Percentiles rank a stretch among this genome's conserved stretches.
Evolutionary conservation across 2,113 vertebrate species (phyloP).

Genomic region (Perccottus glenii): DNA sequence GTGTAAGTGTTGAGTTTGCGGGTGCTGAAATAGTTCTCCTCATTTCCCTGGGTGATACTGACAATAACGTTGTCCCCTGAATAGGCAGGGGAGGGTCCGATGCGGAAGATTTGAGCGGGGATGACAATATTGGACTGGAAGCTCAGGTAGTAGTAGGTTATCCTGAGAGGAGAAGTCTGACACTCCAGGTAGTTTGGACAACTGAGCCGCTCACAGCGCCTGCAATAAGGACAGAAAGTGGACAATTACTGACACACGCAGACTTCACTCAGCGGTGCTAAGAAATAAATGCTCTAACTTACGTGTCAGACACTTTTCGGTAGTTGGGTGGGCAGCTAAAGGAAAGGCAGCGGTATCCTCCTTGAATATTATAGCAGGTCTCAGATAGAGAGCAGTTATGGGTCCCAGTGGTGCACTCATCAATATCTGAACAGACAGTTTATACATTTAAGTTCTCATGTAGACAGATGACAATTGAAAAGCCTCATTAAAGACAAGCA

Average conservation of each 20-base stretch:
- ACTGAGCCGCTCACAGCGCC: conserved; percentile 88
- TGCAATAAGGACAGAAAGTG: conserved; percentile 41
- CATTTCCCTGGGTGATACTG: conserved; percentile 86
- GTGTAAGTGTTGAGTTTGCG: conserved; percentile 89
- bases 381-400: conserved; percentile 91
- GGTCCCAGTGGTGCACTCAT: conserved; percentile 87
- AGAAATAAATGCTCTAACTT: conserved; percentile 58
- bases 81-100: conserved; percentile 90
- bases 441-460: conserved; percentile 5
- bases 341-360: conserved; percentile 88
- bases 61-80: conserved; percentile 90
- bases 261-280: neutral
- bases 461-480: conserved; percentile 4
- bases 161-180: conserved; percentile 86
- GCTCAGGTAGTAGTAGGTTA: conserved; percentile 93
- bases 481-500: neutral
- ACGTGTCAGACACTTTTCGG: conserved; percentile 87
- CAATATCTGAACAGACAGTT: conserved; percentile 82
- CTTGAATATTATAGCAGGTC: conserved; percentile 94
- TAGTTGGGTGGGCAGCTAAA: conserved; percentile 90
- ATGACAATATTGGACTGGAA: conserved; percentile 91
- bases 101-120: conserved; percentile 94
- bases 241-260: neutral
- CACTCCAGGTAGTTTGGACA: conserved; percentile 89
- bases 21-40: conserved; percentile 90